phyloP scores from a whole-genome alignment of 1,140 invertebrate species.

The Nilaparvata lugens region DNA sequence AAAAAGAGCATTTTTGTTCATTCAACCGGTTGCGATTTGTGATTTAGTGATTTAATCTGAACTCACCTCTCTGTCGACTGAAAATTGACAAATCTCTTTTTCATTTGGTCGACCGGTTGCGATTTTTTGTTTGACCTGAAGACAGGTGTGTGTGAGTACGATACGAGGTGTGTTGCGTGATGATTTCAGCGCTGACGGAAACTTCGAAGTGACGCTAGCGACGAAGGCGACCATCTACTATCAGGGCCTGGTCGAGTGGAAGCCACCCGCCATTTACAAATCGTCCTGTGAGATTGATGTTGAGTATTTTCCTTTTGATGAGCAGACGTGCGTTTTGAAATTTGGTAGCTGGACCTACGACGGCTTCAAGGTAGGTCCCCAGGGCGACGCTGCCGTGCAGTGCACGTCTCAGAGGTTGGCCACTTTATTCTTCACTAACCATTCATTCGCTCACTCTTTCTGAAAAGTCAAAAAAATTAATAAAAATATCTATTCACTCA shows the following conservation, averaged over 20 bases:
- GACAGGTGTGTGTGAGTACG: neutral
- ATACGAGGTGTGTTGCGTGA: neutral
- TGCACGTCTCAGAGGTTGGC: too few species aligned
- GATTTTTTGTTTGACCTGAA: too few species aligned
- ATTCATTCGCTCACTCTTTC: too few species aligned
- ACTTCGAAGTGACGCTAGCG: constrained; percentile 93
- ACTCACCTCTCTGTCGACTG: too few species aligned
- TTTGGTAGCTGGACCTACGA: constrained; percentile 94
- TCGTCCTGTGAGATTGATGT: constrained; percentile 91
- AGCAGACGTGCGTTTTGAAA: constrained; percentile 90
- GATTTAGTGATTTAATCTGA: too few species aligned
- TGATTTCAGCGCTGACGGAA: constrained; percentile 79
- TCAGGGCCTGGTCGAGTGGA: constrained; percentile 86
- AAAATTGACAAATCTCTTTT: too few species aligned
- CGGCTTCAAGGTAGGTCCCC: constrained; percentile 75
- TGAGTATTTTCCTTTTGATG: constrained; percentile 91
- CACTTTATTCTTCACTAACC: too few species aligned
- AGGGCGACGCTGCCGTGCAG: neutral
- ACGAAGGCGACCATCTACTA: constrained; percentile 92
- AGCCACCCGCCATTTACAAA: constrained; percentile 92
- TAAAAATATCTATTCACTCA: too few species aligned
- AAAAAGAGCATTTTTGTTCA: too few species aligned
- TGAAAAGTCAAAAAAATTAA: too few species aligned
- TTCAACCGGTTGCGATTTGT: too few species aligned
- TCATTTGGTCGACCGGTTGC: too few species aligned